Conservation (phyloP, 1,140 invertebrate species). For the Nephotettix cincticeps region DNA sequence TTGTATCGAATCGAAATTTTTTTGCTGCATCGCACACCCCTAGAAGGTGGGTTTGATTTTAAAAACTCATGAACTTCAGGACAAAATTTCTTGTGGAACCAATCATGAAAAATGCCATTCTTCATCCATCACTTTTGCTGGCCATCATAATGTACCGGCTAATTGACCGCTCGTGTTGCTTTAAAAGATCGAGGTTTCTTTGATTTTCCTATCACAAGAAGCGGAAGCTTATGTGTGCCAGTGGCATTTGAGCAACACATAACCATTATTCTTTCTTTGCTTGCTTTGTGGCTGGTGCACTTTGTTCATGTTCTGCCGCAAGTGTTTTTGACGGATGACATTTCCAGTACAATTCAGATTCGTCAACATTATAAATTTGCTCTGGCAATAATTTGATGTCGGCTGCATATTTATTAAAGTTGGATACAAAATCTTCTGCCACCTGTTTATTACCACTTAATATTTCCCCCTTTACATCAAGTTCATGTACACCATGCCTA, state of each 20-base stretch:
- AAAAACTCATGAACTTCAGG: not conserved
- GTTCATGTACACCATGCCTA: not conserved
- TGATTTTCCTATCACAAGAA: slow-evolving; percentile 26
- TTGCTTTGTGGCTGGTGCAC: slow-evolving; percentile 17
- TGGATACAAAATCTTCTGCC: not conserved
- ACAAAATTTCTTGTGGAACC: not conserved
- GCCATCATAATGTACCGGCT: slow-evolving; percentile 17
- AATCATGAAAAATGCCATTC: slow-evolving; percentile 7
- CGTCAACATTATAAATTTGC: slow-evolving; percentile 22
- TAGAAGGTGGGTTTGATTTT: not conserved
- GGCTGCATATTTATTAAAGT: slow-evolving; percentile 14
- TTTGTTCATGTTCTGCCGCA: not conserved
- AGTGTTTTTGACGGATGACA: slow-evolving; percentile 21
- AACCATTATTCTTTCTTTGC: slow-evolving; percentile 30
- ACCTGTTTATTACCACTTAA: not conserved
- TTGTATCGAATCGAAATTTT: no score
- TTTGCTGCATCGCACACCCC: no score
- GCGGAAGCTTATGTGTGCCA: slow-evolving; percentile 27
- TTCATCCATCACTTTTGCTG: slow-evolving; percentile 24
- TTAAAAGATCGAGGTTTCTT: slow-evolving; percentile 33
- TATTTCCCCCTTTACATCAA: not conserved
- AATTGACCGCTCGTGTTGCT: slow-evolving; percentile 11
- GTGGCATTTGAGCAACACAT: slow-evolving; percentile 26
- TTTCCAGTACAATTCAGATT: slow-evolving; percentile 13
- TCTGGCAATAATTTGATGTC: not conserved